Conservation (phyloP, 1,140 invertebrate genomes). For the Pachyrhynchus sulphureomaculatus region DNA sequence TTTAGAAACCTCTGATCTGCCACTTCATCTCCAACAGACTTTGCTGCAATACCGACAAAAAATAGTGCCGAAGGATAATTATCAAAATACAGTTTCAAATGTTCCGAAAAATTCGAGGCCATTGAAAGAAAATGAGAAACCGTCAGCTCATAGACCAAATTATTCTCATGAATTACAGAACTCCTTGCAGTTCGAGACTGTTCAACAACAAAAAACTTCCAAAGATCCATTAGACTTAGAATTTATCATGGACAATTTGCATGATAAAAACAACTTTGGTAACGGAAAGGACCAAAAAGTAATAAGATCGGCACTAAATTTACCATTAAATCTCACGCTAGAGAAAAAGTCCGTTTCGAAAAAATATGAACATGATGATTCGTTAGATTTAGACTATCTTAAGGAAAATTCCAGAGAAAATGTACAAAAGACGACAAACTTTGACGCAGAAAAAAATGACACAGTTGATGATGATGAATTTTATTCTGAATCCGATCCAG, state of each 20-base stretch:
- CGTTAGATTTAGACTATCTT: no score
- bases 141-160: constrained; percentile 46
- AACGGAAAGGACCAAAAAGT: no score
- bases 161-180: constrained; percentile 45
- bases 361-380: no score
- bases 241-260: not conserved
- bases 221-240: not conserved
- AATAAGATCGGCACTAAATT: no score
- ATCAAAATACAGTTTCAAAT: constrained; percentile 1
- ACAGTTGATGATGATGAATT: not conserved
- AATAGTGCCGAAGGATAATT: no score
- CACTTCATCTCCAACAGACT: constrained; percentile 44
- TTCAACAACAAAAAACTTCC: not conserved
- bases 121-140: constrained; percentile 23
- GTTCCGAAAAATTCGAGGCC: constrained; percentile 18
- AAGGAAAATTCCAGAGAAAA: no score
- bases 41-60: constrained; percentile 45
- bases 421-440: no score
- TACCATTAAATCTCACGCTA: no score
- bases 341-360: no score
- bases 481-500: not conserved
- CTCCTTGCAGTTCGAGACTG: no score
- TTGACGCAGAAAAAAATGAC: no score
- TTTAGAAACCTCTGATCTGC: constrained; percentile 48
- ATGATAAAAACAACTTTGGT: not conserved